Evolutionary conservation across 1,140 invertebrate genomes (phyloP).

Genomic region (Mactra quadrangularis): DNA sequence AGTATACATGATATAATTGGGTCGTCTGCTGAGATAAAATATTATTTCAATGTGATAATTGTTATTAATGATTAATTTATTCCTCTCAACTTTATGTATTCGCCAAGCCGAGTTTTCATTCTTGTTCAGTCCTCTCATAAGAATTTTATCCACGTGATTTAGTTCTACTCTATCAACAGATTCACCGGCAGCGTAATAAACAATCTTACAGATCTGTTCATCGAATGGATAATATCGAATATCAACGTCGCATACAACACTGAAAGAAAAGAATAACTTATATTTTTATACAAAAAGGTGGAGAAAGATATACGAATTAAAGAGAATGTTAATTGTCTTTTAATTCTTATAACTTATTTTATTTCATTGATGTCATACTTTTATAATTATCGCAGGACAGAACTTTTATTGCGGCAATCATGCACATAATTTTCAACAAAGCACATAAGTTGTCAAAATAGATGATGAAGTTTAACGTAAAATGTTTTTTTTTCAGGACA

Average conservation of each 20-base stretch:
- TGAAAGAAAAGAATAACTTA: too few relatives aligned
- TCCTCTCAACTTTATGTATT: not conserved
- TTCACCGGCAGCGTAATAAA: constrained; percentile 16
- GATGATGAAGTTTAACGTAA: too few relatives aligned
- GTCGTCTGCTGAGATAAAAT: constrained; percentile 11
- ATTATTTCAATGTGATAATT: constrained; percentile 7
- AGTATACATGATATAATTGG: constrained; percentile 13
- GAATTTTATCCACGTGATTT: not conserved
- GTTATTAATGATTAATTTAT: not conserved
- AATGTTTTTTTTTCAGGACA: too few relatives aligned
- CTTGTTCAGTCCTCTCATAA: not conserved
- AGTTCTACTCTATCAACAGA: not conserved
- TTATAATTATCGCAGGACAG: too few relatives aligned
- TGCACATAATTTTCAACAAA: too few relatives aligned
- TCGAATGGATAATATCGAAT: constrained; percentile 40
- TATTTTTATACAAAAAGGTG: too few relatives aligned
- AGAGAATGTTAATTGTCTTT: too few relatives aligned
- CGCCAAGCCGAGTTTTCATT: constrained; percentile 19
- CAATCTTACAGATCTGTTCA: constrained; percentile 13
- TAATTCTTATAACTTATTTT: too few relatives aligned
- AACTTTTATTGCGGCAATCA: too few relatives aligned
- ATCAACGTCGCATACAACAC: constrained; percentile 27
- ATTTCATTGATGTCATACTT: too few relatives aligned
- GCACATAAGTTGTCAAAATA: too few relatives aligned
- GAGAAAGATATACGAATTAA: too few relatives aligned